Base-by-base conservation (phyloP, 2,113 vertebrate genomes). In the Plectropomus leopardus region DNA sequence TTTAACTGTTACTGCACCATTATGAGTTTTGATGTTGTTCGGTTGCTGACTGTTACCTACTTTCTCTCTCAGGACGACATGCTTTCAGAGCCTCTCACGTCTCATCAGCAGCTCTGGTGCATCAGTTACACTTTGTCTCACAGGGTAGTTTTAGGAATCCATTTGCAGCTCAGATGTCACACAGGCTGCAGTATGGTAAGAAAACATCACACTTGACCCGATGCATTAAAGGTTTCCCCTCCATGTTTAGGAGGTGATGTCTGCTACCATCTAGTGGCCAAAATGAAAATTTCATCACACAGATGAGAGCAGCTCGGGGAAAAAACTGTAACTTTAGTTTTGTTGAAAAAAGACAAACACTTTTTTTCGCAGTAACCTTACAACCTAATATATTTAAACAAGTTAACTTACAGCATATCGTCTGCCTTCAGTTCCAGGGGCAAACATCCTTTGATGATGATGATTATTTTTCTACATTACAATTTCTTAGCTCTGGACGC, bases 191-290 rank as follows among this genome's bases (percentile, higher is more conserved):
- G 8, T 7, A 54, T 65, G 34, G 24, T 9, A 50, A 34, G 19
- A 54, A 53, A 45, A 11, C 42, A 71, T 65, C 8, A 26, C 19
- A 64, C 30, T 13, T 48, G 50, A 32, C 32, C 16, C 45, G n/a
- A 16, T 50, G n/a, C n/a, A n/a, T n/a, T n/a, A n/a, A n/a, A 17
- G 40, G 13, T 23, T 34, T 32, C 42, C 14, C 21, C 34, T 68
- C 30, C 4, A 50, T 55, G 28, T 57, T 50, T 26, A 21, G 10
- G 4, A 70, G 51, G 32, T 11, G 21, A 44, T 69, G 23, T 65
- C 23, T 86, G 64, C 84, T 83, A 17, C 82, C 78, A 80, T 72
- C 88, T 84, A 5, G 40, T 88, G 89, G 82, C 40, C 47, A 68
- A 32, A 68, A 40, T 1, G 1, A 51, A 44, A 30, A 45, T 4